Base-by-base conservation (phyloP, 2,888 invertebrate genomes). In the Pachymerium ferrugineum region DNA sequence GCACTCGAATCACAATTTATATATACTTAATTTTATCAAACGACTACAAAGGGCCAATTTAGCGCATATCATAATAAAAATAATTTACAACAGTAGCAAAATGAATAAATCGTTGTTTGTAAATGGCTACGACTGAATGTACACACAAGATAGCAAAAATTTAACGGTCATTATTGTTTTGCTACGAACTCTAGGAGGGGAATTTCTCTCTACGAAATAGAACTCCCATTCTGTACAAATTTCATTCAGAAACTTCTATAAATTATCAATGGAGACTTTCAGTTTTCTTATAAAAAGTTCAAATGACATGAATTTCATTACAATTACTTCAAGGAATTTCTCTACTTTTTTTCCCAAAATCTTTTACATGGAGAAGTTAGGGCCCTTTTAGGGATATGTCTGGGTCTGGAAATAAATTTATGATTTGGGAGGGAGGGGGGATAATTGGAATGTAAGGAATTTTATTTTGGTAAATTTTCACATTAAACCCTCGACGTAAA, bases 41-140 rank as follows among this genome's bases (percentile, higher is more conserved):
- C 3, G 5, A 54, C 25, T 54, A 54, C n/a, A n/a, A n/a, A n/a
- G n/a, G n/a, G n/a, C n/a, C n/a, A n/a, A n/a, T n/a, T n/a, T n/a
- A n/a, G n/a, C n/a, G n/a, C n/a, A n/a, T n/a, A n/a, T n/a, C n/a
- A n/a, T n/a, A n/a, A n/a, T n/a, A 25, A 54, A 54, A 54, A 54
- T 25, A 54, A 54, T 54, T 54, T 54, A 54, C 54, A 54, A 54
- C 54, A 54, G 25, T 25, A 54, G 54, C 54, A 54, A 54, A 25
- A 25, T n/a, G 14, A 54, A 54, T 25, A 54, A 54, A 54, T 54
- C 54, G 54, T 54, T 54, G 54, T 25, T 54, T 54, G 54, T 25
- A 54, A 25, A 54, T 22, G 54, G 25, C 54, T 54, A 54, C 54
- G 54, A 54, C 54, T 54, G 47, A 47, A 25, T 54, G 14, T 54